Evolutionary conservation across 1,140 invertebrate genomes (phyloP), one percentile per base, ranked within the genome.

Genomic region (Drosophila tani): DNA sequence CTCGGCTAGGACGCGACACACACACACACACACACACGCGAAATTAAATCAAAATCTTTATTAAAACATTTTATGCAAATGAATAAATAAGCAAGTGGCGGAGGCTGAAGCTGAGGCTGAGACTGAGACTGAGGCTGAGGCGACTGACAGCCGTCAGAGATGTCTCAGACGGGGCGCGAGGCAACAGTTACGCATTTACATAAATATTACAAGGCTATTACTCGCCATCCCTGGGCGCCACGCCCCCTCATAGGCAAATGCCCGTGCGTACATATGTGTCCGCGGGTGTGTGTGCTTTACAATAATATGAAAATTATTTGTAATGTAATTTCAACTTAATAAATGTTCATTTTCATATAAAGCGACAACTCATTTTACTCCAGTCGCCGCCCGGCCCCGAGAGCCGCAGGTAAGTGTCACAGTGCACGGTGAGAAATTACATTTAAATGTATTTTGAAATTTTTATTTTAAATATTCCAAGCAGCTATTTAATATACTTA

Each of bases 241-340:
- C 56, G 49, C 63, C 55, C 51, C 24, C 38, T 35, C 43, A 43
- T 73, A 74, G 68, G 60, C 75, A 58, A 62, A 77, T 58, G 53
- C 32, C 27, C 11, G 11, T 66, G 19, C 47, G 27, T 45, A n/a
- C 60, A 17, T 56, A 24, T 64, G 53, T 58, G 58, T 51, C n/a
- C 15, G 60, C 41, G 45, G 59, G 43, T 65, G 45, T 65, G 57
- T 82, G 64, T 71, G 68, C 80, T 77, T 76, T 81, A 88, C 81
- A 87, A 87, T 84, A 87, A 87, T 88, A 88, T 67, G 74, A 87
- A 87, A 87, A 87, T 87, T 78, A 87, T 87, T 87, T 87, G 81
- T 81, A 87, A 84, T 88, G 84, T 88, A 87, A 87, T 88, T 87
- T 88, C 77, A 87, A 87, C 84, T 87, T 87, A 87, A 87, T 87